Percentiles rank a stretch among this genome's conserved stretches.
These are phyloP conservation scores for Orthonyx spaldingii DNA, from an alignment of 2,113 vertebrate genomes.

Conservation along the genomic window DNA sequence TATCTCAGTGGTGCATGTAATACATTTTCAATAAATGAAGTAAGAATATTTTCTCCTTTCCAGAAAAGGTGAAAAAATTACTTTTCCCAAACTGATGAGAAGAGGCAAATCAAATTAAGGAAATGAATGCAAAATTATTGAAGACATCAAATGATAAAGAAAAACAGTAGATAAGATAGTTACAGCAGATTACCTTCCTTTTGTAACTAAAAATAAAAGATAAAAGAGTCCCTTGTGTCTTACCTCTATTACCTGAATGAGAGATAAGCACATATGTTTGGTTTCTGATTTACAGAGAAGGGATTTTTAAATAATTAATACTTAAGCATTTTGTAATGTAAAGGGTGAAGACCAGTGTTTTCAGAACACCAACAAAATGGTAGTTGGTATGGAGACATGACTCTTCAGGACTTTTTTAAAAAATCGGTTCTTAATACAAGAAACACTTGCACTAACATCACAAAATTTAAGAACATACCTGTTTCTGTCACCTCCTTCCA, in stretches of 20 bases:
- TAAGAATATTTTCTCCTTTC: not conserved
- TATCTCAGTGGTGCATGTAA: not conserved
- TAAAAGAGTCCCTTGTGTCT: not conserved
- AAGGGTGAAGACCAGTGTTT: not conserved
- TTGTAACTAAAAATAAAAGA: not conserved
- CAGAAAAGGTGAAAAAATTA: not conserved
- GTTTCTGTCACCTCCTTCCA: not conserved
- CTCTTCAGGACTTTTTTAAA: not conserved
- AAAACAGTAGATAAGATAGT: not conserved
- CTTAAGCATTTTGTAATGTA: not conserved
- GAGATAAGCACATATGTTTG: accelerated
- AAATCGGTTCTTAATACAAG: not conserved
- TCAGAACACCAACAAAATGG: not conserved
- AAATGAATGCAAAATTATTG: not conserved
- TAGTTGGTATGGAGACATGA: not conserved
- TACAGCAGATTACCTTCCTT: not conserved
- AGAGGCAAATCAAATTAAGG: not conserved
- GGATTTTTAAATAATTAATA: not conserved
- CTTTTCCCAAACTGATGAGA: not conserved
- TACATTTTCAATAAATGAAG: not conserved
- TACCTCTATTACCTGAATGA: not conserved
- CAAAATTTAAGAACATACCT: not conserved
- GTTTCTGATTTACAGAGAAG: not conserved
- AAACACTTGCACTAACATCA: not conserved
- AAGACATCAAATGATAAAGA: not conserved